Evolutionary conservation across 2,113 vertebrate genomes (phyloP), one percentile per base, ranked within the genome.

Genomic region (Arenaria interpres): DNA sequence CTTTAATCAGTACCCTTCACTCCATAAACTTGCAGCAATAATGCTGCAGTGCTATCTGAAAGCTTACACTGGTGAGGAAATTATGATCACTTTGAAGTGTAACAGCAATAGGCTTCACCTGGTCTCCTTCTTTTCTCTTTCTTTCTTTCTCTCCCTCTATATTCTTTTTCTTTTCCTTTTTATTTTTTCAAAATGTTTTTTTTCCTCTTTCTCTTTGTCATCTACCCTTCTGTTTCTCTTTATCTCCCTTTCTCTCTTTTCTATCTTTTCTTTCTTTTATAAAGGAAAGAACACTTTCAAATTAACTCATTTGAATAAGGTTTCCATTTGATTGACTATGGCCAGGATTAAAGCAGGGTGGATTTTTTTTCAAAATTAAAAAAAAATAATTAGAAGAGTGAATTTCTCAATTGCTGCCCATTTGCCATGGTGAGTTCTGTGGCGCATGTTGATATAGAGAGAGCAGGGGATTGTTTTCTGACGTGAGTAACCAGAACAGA

Each of bases 401-500:
- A 60, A 21, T 88, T 89, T 94, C 60, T 87, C 27, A 33, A 51
- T 74, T 82, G 53, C 54, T 57, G 16, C n/a, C 56, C 67, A 35
- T 96, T 96, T 92, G 66, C 50, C 68, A 50, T 43, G 74, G 73
- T 87, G 57, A 96, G 30, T 91, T 95, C 50, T 94, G 48, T 87
- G 80, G 51, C 1, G 2, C 22, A 27, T 56, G 48, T 91, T 95
- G 91, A 96, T 90, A 92, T 9, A 74, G 45, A 77, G 37, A 74
- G 81, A 77, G 62, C 72, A 85, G 50, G 37, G 54, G 75, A 79
- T 93, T 92, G 71, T 94, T 96, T 97, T 97, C 71, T 50, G 17
- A 88, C 86, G 74, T 45, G 74, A 93, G 85, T 60, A 96, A 96
- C 74, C 95, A 93, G 68, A 97, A 97, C 96, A 98, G 97, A 96